Evolutionary conservation across 1,140 invertebrate genomes (phyloP), one percentile per base, ranked within the genome.

Genomic region (Anoplophora glabripennis): DNA sequence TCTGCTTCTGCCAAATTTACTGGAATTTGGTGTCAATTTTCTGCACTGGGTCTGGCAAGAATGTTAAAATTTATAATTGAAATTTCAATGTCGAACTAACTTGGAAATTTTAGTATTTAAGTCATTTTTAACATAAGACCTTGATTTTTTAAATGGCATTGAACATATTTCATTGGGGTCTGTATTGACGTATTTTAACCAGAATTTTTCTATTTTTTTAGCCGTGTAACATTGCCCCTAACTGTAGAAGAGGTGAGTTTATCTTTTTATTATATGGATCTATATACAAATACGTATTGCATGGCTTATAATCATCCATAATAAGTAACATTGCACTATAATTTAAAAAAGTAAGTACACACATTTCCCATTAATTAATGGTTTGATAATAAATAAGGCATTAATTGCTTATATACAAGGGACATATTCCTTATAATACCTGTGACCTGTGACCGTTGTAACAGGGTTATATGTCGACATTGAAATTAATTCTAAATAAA

Each of bases 201-300:
- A 57, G 34, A 48, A 59, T 57, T 46, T 68, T 73, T 71, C 77
- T 77, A 67, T 76, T 72, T 86, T n/a, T 86, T 65, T 79, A 88
- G 86, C 77, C 86, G 86, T 73, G 84, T 88, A 63, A 86, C 85
- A 68, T 80, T 88, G 68, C 86, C 86, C 69, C 80, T 88, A 62
- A 88, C 86, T 59, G 86, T 88, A 60, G 85, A 88, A 79, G 86
- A 95, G 83, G 85, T 87, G 79, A 77, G 76, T 74, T 55, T 66
- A 49, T 44, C 61, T 63, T 55, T 15, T 45, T 45, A 48, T 53
- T 37, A 40, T 33, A 33, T 59, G 21, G 15, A 10, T 28, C 14
- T 10, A 18, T 28, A 9, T 14, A 15, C 17, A 48, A 55, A 12
- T 56, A 53, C 40, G 53, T 54, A 46, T 54, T 18, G 40, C 21